phyloP scores from a whole-genome alignment of 2,888 invertebrate species.

The Agonopterix arenella region DNA sequence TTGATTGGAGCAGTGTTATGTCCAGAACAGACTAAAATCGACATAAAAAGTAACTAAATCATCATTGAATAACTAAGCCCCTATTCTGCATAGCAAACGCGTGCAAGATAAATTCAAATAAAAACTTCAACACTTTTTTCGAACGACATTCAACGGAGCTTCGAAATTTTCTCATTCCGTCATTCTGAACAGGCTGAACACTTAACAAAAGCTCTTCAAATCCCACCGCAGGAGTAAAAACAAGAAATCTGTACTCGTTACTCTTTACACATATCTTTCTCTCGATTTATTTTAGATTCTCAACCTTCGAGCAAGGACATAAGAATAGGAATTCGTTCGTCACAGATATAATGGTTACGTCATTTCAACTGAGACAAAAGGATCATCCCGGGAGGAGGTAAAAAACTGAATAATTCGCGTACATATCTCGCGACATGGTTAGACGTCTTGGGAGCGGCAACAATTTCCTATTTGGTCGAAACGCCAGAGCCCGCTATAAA shows the following conservation, averaged over 20 bases:
- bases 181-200: slow-evolving; percentile 49
- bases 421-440: slow-evolving; percentile 54
- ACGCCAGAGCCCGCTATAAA: slow-evolving; percentile 43
- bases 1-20: too few species aligned
- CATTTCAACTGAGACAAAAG: slow-evolving; percentile 27
- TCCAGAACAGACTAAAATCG: too few species aligned
- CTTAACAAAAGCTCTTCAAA: slow-evolving; percentile 61
- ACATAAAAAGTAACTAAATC: too few species aligned
- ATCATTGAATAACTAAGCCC: background rate
- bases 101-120: slow-evolving; percentile 1
- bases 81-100: background rate
- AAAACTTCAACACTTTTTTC: slow-evolving; percentile 10
- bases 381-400: slow-evolving; percentile 52
- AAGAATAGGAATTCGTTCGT: background rate
- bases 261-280: slow-evolving; percentile 30
- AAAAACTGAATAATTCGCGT: slow-evolving; percentile 64
- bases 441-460: slow-evolving; percentile 55
- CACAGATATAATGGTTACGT: slow-evolving; percentile 21
- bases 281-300: background rate
- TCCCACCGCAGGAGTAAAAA: slow-evolving; percentile 59
- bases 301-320: background rate
- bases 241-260: slow-evolving; percentile 45
- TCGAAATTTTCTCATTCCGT: slow-evolving; percentile 39
- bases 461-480: slow-evolving; percentile 59
- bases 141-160: slow-evolving; percentile 20